Percentiles rank a stretch among this genome's conserved stretches.
These are phyloP conservation scores for Peucedramus taeniatus DNA, from an alignment of 2,113 vertebrate species.

Conservation along the genomic window DNA sequence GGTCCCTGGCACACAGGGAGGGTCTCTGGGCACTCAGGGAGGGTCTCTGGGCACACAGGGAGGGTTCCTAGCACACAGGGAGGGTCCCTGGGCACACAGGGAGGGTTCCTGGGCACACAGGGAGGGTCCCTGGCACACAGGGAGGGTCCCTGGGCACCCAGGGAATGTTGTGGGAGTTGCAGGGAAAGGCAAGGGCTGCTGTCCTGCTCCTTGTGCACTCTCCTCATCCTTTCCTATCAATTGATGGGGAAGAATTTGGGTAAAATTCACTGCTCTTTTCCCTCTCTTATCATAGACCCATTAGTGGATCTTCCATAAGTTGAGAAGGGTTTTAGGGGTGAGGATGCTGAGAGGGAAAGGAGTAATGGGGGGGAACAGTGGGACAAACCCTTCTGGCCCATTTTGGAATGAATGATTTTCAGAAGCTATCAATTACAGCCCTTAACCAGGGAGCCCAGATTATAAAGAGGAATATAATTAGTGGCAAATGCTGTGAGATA, in stretches of 20 bases:
- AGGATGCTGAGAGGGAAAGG: background rate
- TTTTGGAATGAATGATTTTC: constrained; percentile 69
- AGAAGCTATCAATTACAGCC: constrained; percentile 82
- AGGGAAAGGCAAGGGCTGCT: background rate
- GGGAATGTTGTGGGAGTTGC: background rate
- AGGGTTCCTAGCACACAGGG: background rate
- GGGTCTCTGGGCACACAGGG: background rate
- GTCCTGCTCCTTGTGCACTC: background rate
- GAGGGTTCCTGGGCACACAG: background rate
- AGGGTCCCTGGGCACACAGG: background rate
- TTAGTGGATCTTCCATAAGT: background rate
- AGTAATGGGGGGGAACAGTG: background rate
- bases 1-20: background rate
- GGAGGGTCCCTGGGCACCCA: too few species aligned
- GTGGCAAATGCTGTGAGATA: constrained; percentile 67
- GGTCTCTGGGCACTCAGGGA: background rate
- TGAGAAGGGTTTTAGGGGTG: constrained; percentile 2
- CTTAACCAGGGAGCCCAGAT: constrained; percentile 76
- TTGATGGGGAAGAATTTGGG: background rate
- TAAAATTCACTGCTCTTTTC: background rate
- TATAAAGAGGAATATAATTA: constrained; percentile 77
- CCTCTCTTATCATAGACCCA: background rate
- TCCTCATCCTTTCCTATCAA: background rate
- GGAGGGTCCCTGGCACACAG: too few species aligned
- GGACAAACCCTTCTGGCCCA: constrained; percentile 65